These are phyloP conservation scores for Chloroceryle amazona DNA, from an alignment of 2,797 vertebrate genomes.

Conservation along the genomic window DNA sequence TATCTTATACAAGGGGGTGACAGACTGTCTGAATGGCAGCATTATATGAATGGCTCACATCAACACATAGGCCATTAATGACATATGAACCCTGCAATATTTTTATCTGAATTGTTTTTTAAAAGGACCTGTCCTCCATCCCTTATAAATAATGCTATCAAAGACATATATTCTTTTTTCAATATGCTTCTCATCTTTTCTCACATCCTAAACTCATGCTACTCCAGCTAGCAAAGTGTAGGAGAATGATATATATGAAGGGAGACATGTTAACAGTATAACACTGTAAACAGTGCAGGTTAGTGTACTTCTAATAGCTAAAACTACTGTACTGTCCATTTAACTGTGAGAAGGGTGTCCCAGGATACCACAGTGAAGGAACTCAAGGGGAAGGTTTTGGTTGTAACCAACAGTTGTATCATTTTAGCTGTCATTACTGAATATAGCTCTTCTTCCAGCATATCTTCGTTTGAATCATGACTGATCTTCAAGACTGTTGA, in stretches of 20 bases:
- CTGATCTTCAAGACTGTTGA: slow-evolving; percentile 57
- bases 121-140: slow-evolving; percentile 31
- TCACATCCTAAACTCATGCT: background rate
- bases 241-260: background rate
- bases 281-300: background rate
- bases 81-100: background rate
- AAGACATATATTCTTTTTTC: background rate
- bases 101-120: slow-evolving; percentile 45
- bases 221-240: background rate
- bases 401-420: background rate
- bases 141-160: slow-evolving; percentile 13
- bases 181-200: background rate
- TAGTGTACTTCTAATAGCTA: background rate
- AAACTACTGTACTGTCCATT: background rate
- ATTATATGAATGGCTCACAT: background rate
- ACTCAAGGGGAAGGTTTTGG: background rate
- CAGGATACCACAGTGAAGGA: background rate
- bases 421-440: background rate
- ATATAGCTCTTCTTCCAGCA: background rate
- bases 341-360: background rate
- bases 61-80: slow-evolving; percentile 30
- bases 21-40: background rate
- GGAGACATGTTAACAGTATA: background rate
- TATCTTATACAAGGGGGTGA: background rate
- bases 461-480: slow-evolving; percentile 46